These are phyloP conservation scores for Dolomedes plantarius DNA, from an alignment of 2,888 invertebrate genomes.

Conservation along the genomic window DNA sequence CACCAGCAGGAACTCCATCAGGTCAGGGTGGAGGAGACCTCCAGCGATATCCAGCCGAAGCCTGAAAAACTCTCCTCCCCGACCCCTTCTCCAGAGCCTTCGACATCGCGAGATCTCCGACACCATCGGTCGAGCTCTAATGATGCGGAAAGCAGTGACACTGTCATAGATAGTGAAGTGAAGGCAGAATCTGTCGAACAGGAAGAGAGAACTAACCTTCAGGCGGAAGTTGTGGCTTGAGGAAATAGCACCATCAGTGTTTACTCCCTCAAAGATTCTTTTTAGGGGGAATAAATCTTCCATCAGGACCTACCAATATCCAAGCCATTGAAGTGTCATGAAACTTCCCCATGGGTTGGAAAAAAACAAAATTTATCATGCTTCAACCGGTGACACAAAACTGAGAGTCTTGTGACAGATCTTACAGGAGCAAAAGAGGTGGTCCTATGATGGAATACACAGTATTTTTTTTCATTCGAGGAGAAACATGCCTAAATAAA, in stretches of 20 bases:
- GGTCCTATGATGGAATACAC: no score
- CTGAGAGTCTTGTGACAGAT: no score
- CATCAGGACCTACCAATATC: no score
- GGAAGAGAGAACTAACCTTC: constrained; percentile 35
- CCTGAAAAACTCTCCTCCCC: neutral
- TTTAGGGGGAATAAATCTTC: no score
- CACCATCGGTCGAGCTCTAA: neutral
- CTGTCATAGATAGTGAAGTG: neutral
- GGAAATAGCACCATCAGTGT: neutral
- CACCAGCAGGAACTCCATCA: constrained; percentile 89
- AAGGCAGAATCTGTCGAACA: constrained; percentile 18
- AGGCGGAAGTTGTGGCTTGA: constrained; percentile 39
- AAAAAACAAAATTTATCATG: no score
- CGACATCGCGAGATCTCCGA: neutral
- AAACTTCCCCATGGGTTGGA: no score
- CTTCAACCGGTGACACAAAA: no score
- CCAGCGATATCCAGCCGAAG: neutral
- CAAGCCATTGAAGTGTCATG: no score
- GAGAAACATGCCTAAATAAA: no score
- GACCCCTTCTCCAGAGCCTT: constrained; percentile 26
- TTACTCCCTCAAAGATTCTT: neutral
- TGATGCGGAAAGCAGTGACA: neutral
- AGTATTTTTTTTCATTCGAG: no score
- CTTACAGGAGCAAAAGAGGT: no score
- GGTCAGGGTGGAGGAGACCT: constrained; percentile 14